Percentiles rank a stretch among this genome's conserved stretches.
Conservation (phyloP, 2,888 invertebrate genomes). For the Therioaphis trifolii region DNA sequence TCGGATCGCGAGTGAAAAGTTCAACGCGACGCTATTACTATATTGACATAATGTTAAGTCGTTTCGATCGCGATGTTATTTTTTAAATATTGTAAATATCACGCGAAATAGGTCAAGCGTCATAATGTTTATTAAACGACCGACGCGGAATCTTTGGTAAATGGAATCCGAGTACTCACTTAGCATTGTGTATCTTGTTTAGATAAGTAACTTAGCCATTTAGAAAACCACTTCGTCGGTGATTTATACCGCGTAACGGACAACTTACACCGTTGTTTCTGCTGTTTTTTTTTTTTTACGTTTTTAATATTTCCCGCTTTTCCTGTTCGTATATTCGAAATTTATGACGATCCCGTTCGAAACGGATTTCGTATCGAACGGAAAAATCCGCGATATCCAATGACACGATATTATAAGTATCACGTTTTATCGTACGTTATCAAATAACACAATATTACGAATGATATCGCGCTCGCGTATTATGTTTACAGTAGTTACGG, state of each 20-base stretch:
- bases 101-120: slow-evolving; percentile 46
- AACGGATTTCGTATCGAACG: too few relatives aligned
- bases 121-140: slow-evolving; percentile 29
- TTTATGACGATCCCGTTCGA: too few relatives aligned
- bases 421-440: too few relatives aligned
- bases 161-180: slow-evolving; percentile 1
- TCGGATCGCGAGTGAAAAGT: slow-evolving; percentile 3
- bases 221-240: slow-evolving; percentile 42
- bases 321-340: too few relatives aligned
- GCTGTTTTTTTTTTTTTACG: background rate
- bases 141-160: background rate
- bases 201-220: slow-evolving; percentile 46
- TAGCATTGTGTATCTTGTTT: slow-evolving; percentile 34
- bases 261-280: slow-evolving; percentile 6
- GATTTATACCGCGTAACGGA: slow-evolving; percentile 23
- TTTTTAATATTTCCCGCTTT: background rate
- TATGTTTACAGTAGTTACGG: too few relatives aligned
- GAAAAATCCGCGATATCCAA: too few relatives aligned
- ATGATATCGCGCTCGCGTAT: too few relatives aligned
- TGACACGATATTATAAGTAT: too few relatives aligned
- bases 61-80: slow-evolving; percentile 1
- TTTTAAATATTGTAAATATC: slow-evolving; percentile 16
- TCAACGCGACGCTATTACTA: background rate
- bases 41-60: slow-evolving; percentile 14
- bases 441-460: too few relatives aligned